phyloP scores from a whole-genome alignment of 2,797 vertebrate genomes.

The Hybognathus amarus region DNA sequence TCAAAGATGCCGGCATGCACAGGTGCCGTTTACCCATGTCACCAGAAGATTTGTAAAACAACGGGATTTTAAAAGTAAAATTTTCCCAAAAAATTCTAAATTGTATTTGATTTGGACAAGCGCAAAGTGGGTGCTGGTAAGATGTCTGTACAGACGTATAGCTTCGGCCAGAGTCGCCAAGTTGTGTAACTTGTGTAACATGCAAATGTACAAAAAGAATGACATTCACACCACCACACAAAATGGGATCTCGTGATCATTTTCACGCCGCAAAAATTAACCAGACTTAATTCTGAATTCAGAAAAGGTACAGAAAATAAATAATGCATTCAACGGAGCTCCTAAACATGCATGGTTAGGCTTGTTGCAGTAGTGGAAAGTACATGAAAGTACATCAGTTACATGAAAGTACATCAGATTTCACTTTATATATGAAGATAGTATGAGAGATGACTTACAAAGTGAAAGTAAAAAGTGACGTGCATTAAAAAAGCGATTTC shows the following conservation, averaged over 20 bases:
- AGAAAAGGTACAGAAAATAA: not conserved
- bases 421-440: not conserved
- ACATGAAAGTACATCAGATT: not conserved
- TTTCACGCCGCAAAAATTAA: not conserved
- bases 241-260: no score
- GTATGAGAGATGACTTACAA: not conserved
- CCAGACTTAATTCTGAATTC: not conserved
- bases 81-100: no score
- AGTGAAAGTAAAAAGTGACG: not conserved
- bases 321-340: not conserved
- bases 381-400: not conserved
- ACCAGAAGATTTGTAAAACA: not conserved
- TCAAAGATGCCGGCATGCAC: constrained; percentile 49
- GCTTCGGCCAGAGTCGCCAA: not conserved
- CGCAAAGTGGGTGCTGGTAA: not conserved
- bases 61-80: not conserved
- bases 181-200: no score
- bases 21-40: constrained; percentile 45
- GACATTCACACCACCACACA: not conserved
- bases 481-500: not conserved
- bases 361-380: not conserved
- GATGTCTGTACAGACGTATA: not conserved
- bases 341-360: constrained; percentile 1
- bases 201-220: not conserved
- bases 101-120: not conserved